Evolutionary conservation across 1,140 invertebrate genomes (phyloP).

Genomic region (Phocides pigmalion): DNA sequence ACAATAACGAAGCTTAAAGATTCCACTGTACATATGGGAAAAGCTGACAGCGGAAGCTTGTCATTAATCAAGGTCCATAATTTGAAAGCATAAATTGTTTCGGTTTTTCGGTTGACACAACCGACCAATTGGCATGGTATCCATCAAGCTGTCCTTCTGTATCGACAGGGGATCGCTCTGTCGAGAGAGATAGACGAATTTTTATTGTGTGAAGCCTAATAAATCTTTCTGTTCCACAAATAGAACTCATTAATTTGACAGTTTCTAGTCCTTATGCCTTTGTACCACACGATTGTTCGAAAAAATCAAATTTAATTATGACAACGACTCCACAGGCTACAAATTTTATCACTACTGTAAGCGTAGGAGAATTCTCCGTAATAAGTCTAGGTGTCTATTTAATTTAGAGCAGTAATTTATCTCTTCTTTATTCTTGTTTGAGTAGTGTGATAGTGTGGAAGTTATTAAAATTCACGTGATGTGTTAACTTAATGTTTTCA

Average conservation of each 20-base stretch:
- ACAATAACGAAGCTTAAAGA: too few relatives aligned
- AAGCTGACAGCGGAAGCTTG: not conserved
- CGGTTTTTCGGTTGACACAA: slow-evolving; percentile 28
- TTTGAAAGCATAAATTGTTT: slow-evolving; percentile 18
- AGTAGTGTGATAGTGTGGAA: too few relatives aligned
- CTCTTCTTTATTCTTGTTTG: too few relatives aligned
- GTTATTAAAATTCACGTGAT: too few relatives aligned
- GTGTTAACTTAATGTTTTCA: too few relatives aligned
- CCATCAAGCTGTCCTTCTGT: slow-evolving; percentile 63
- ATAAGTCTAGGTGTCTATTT: too few relatives aligned
- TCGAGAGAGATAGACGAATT: slow-evolving; percentile 50
- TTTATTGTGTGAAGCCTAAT: slow-evolving; percentile 58
- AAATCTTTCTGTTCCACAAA: slow-evolving; percentile 40
- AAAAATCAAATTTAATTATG: not conserved
- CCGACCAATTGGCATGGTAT: slow-evolving; percentile 46
- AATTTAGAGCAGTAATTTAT: too few relatives aligned
- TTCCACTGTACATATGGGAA: too few relatives aligned
- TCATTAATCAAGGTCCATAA: not conserved
- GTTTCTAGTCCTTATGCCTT: not conserved
- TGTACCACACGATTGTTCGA: not conserved
- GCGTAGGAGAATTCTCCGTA: too few relatives aligned
- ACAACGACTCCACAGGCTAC: not conserved
- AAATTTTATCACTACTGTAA: not conserved
- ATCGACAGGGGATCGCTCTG: slow-evolving; percentile 52
- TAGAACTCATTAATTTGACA: slow-evolving; percentile 26